Base-by-base conservation (phyloP, 2,888 invertebrate genomes). In the Dryocosmus kuriphilus region DNA sequence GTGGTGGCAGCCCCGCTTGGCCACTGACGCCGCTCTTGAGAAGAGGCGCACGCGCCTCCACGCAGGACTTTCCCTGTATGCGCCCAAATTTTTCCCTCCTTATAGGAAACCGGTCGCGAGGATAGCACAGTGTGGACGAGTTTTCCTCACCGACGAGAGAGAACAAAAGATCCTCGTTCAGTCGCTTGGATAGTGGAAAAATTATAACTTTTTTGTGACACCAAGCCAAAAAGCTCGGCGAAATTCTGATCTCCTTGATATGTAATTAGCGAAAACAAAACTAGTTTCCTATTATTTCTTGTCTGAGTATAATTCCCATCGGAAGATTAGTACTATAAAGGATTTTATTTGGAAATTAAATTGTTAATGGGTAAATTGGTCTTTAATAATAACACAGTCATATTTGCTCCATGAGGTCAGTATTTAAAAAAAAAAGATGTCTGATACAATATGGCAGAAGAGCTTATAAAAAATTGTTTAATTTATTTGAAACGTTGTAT, bases 1-100 rank as follows among this genome's bases (percentile, higher is more conserved):
- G 88, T 86, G 88, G 88, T 86, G 88, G 90, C 87, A 88, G 87
- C 87, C 87, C 87, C 82, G 85, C 84, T 89, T 85, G 85, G 86
- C 84, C 85, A 83, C 82, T 81, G 81, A 83, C 84, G 84, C 86
- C 84, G 83, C 85, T 78, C 82, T 83, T 82, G 81, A 82, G 83
- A 82, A 83, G 81, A 79, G 83, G 85, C 87, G 87, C 85, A 86
- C 81, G 86, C 87, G 88, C 86, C 77, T 76, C 76, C 80, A 79
- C 63, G 60, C 78, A 82, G 82, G 74, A 82, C 71, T 83, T 83
- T 81, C 79, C 81, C 77, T 79, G 75, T 77, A 67, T 75, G 74
- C 74, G 30, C 32, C 30, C 11, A 71, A 46, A 71, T 51, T 79
- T 78, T 61, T 75, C 16, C 55, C 41, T 71, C 61, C 35, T 41